These are phyloP conservation scores for Chrosomus eos DNA, from an alignment of 2,797 vertebrate species.

Conservation along the genomic window DNA sequence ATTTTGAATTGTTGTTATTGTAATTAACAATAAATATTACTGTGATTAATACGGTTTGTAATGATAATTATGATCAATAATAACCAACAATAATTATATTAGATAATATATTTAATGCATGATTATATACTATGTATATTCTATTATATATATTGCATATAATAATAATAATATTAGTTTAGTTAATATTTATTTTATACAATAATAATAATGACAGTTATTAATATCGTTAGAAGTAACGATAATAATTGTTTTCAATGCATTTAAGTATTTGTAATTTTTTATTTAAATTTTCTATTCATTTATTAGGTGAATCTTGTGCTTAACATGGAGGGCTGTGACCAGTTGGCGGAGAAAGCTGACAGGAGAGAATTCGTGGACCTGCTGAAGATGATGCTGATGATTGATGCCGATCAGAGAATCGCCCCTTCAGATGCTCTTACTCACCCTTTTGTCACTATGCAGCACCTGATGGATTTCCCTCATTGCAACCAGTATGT, in stretches of 20 bases:
- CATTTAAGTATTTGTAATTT: not conserved
- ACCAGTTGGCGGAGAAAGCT: conserved; percentile 93
- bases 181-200: too few relatives aligned
- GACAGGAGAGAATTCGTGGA: conserved; percentile 95
- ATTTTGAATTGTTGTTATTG: not conserved
- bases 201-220: not conserved
- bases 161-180: not conserved
- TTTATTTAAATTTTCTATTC: not conserved
- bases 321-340: conserved; percentile 91
- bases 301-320: conserved; percentile 90
- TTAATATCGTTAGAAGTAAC: not conserved
- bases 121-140: not conserved
- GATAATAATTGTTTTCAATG: not conserved
- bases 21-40: too few relatives aligned
- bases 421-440: conserved; percentile 89
- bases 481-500: conserved; percentile 97
- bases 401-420: conserved; percentile 92
- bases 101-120: not conserved
- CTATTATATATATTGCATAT: not conserved
- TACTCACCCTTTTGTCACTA: conserved; percentile 94
- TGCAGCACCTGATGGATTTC: conserved; percentile 97
- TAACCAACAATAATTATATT: not conserved
- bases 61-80: not conserved
- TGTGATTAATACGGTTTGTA: too few relatives aligned
- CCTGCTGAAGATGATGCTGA: conserved; percentile 94